Base-by-base conservation (phyloP, 2,888 invertebrate species). In the Adela reaumurella region DNA sequence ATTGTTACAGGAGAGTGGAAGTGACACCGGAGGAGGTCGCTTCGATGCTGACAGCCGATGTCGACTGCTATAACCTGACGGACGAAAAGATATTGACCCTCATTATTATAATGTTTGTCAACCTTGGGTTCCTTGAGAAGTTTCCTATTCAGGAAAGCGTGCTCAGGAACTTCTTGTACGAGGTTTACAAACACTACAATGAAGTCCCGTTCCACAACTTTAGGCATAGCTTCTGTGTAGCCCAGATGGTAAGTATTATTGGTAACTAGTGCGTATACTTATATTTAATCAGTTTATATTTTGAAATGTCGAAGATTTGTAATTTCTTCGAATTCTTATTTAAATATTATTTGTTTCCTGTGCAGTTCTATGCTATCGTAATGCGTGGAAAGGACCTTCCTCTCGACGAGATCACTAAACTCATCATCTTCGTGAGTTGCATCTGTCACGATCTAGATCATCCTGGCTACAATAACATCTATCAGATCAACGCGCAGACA, bases 191-290 rank as follows among this genome's bases (percentile, higher is more conserved):
- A 67, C 87, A 88, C 67, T 92, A 92, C 80, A 88, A 91, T 72
- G 90, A 90, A 70, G 91, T 92, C 63, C 91, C 91, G 53, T 92
- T 92, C 73, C 92, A 92, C 70, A 92, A 92, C 74, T 92, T 92
- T 71, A 83, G 90, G 56, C 92, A 92, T 65, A 90, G 90, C 69
- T 92, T 92, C 72, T 91, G 91, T 76, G 92, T 92, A 55, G 85
- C 91, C 52, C 92, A 92, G 80, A 92, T 92, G 91, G 91, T 90
- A 72, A 79, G 79, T 17, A 1, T 47, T n/a, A n/a, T n/a, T n/a
- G n/a, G n/a, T n/a, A n/a, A n/a, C n/a, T n/a, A n/a, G n/a, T n/a
- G n/a, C n/a, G n/a, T n/a, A n/a, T n/a, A n/a, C n/a, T n/a, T n/a
- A n/a, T n/a, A n/a, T n/a, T n/a, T n/a, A n/a, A n/a, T n/a, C n/a